phyloP scores from a whole-genome alignment of 2,888 invertebrate species.

The Chironomus tentans region DNA sequence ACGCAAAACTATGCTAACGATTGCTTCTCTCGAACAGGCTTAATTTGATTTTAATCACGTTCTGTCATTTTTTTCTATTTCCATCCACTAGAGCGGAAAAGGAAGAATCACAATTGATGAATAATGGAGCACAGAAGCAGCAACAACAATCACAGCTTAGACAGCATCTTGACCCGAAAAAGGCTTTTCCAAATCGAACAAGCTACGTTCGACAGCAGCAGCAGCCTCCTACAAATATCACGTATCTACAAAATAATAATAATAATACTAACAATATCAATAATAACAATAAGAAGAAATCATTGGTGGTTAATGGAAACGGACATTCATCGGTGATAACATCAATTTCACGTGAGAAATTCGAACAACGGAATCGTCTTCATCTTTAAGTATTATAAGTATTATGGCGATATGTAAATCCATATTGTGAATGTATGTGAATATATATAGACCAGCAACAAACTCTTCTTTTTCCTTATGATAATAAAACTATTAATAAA shows the following conservation, averaged over 20 bases:
- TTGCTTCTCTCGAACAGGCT: no score
- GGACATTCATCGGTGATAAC: slow-evolving; percentile 14
- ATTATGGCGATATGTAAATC: background rate
- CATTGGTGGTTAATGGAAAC: slow-evolving; percentile 20
- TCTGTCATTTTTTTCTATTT: background rate
- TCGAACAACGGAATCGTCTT: slow-evolving; percentile 12
- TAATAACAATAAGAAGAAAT: slow-evolving; percentile 4
- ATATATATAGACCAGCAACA: no score
- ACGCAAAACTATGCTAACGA: no score
- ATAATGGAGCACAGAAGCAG: background rate
- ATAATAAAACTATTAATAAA: no score
- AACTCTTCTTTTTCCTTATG: no score
- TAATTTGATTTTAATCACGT: background rate
- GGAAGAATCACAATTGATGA: slow-evolving; percentile 9
- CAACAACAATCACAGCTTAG: background rate
- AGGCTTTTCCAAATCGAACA: background rate
- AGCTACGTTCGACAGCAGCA: background rate
- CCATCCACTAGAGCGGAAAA: slow-evolving; percentile 18
- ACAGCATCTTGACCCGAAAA: background rate
- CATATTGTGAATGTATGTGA: no score
- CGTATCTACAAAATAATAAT: background rate
- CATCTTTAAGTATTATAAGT: slow-evolving; percentile 5
- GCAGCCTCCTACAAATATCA: background rate
- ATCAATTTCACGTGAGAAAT: slow-evolving; percentile 11
- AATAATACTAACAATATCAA: background rate